Percentiles rank a stretch among this genome's conserved stretches.
Conservation (phyloP, 2,113 vertebrate genomes). For the Zosterops japonicus region DNA sequence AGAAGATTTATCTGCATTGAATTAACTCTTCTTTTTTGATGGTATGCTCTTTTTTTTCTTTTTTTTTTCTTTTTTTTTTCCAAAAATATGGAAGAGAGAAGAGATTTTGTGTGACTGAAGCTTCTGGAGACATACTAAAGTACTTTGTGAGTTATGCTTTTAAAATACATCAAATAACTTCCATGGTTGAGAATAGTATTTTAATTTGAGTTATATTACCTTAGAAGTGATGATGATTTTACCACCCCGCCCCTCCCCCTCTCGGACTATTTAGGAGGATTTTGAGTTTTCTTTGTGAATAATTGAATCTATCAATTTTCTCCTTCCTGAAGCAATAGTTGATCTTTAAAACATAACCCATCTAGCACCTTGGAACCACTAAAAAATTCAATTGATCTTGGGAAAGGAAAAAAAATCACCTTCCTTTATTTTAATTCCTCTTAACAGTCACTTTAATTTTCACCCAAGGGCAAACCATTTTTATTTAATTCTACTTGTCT, state of each 20-base stretch:
- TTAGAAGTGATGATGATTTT: background rate
- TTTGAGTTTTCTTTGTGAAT: slow-evolving; percentile 48
- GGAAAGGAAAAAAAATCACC: background rate
- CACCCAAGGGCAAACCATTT: slow-evolving; percentile 64
- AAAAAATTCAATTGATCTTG: slow-evolving; percentile 48
- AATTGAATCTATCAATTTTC: slow-evolving; percentile 48
- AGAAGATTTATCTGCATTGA: background rate
- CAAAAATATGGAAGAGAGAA: background rate
- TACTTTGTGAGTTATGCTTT: background rate
- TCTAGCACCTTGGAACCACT: background rate
- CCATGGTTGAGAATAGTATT: background rate
- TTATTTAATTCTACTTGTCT: slow-evolving; percentile 62
- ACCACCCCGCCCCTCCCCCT: background rate
- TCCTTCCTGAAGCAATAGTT: slow-evolving; percentile 35
- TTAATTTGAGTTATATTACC: background rate
- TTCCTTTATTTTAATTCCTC: slow-evolving; percentile 43
- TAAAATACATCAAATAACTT: background rate
- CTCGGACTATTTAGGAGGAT: background rate
- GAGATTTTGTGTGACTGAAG: background rate
- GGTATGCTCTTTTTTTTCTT: background rate
- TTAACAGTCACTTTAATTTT: slow-evolving; percentile 49
- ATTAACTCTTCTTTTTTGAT: background rate
- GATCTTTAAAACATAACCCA: slow-evolving; percentile 12
- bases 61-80: background rate
- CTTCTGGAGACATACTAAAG: background rate